These are phyloP conservation scores for Hyalella azteca DNA, from an alignment of 2,888 invertebrate species.

Conservation along the genomic window DNA sequence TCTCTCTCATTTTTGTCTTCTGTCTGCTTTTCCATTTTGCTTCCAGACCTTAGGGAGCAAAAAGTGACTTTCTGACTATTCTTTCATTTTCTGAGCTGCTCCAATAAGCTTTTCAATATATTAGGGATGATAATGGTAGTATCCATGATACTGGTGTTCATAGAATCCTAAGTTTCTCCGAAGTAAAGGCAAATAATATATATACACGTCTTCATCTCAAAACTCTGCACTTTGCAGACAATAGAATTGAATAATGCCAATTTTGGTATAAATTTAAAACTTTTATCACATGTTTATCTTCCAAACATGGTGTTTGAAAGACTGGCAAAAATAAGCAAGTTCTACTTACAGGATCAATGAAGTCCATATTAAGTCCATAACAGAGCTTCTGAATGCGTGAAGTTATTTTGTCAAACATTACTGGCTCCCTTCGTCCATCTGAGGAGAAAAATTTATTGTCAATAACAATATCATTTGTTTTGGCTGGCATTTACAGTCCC, in stretches of 20 bases:
- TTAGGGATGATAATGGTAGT: no score
- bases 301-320: neutral
- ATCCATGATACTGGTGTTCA: no score
- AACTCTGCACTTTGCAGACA: neutral
- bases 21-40: no score
- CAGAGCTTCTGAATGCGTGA: slow-evolving; percentile 93
- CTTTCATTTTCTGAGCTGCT: no score
- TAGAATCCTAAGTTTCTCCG: no score
- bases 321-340: neutral
- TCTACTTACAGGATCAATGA: slow-evolving; percentile 77
- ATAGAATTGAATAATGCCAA: neutral
- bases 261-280: neutral
- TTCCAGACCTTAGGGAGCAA: no score
- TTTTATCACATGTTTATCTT: neutral
- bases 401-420: slow-evolving; percentile 98
- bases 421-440: slow-evolving; percentile 87
- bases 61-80: no score
- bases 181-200: no score
- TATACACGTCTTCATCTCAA: neutral
- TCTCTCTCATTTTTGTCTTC: no score
- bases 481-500: no score
- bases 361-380: slow-evolving; percentile 94
- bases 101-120: no score
- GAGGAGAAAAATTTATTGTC: neutral
- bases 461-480: neutral